Evolutionary conservation across 2,797 vertebrate genomes (phyloP), one percentile per base, ranked within the genome.

Genomic region (Clarias pachynema): DNA sequence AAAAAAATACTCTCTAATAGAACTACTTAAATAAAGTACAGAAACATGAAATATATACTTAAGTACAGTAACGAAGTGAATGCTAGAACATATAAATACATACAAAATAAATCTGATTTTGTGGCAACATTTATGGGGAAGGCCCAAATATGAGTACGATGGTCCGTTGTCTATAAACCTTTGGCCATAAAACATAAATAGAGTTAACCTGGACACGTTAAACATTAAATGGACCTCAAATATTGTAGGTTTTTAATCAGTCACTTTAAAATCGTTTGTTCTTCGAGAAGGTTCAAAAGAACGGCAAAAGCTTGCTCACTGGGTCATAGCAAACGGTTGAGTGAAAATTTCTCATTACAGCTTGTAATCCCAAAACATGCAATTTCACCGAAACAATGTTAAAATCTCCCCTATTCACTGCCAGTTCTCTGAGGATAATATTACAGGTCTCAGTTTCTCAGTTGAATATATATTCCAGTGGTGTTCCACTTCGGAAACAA

Each of bases 401-500:
- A 75, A 74, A 56, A 57, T 26, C 49, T 78, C 56, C 56, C 12
- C 37, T 60, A 12, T 78, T 78, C 37, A 75, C 49, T 75, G 26
- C 15, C 73, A 78, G 0, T 78, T 62, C 57, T 62, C 31, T 8
- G 12, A 60, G 12, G 14, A 60, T n/a, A 44, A 79, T 44, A n/a
- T 62, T 26, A 63, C 3, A 57, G 8, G 29, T 37, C 57, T 49
- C 18, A 12, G 8, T 29, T 80, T 66, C n/a, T 65, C 62, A 49
- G 40, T 6, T 49, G n/a, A 80, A 49, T 49, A 80, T 80, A 65
- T 40, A 49, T 29, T 80, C 37, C n/a, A 22, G 62, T 80, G 37
- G n/a, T 22, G 79, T 53, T 53, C 2, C 37, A 3, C 24, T 49
- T 79, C 63, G 53, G 22, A 79, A 79, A 49, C 40, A 66, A 66